phyloP scores from a whole-genome alignment of 2,113 vertebrate genomes.

The Cryptoleucopteryx plumbea region DNA sequence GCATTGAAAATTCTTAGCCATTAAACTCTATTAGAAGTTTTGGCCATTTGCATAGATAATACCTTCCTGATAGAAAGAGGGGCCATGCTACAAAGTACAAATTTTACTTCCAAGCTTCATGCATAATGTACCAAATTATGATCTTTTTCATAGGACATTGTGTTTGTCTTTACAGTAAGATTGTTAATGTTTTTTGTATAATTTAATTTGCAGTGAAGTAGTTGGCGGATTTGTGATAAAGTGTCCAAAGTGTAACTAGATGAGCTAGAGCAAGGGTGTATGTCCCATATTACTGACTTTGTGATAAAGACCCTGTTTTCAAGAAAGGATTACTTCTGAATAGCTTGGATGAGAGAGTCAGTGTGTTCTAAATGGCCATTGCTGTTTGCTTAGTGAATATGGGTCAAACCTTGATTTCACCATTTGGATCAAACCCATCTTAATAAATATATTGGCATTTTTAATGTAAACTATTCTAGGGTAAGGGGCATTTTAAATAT shows the following conservation, averaged over 20 bases:
- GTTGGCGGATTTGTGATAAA: background rate
- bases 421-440: background rate
- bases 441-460: background rate
- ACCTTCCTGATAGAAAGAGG: background rate
- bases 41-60: background rate
- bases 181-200: background rate
- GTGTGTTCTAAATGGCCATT: background rate
- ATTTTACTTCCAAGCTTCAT: background rate
- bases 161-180: background rate
- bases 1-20: background rate
- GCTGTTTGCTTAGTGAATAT: background rate
- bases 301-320: background rate
- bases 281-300: background rate
- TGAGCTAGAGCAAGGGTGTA: background rate
- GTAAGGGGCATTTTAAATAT: background rate
- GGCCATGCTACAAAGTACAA: background rate
- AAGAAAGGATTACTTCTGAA: background rate
- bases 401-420: background rate
- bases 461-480: background rate
- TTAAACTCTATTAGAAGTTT: background rate
- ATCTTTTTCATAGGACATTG: background rate
- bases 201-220: background rate
- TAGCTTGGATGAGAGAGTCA: background rate
- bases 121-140: background rate
- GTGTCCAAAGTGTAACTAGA: background rate